Base-by-base conservation (phyloP, 2,113 vertebrate species). In the Sapayoa aenigma region DNA sequence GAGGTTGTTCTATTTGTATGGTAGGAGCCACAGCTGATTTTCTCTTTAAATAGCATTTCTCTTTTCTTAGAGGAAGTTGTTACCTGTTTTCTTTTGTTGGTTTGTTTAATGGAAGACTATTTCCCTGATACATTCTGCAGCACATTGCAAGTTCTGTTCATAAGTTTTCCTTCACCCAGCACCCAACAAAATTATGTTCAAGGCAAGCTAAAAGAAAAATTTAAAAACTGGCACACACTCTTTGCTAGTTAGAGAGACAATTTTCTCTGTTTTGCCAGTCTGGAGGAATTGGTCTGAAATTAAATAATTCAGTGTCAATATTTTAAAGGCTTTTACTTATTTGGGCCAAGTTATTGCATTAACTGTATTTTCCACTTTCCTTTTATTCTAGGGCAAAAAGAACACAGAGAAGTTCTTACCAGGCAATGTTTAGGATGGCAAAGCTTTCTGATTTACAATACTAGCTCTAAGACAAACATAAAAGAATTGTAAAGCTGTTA, bases 401-500 rank as follows among this genome's bases (percentile, higher is more conserved):
- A 89, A 69, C 0, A 1, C 59, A 74, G 39, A 93, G 28, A 47
- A 71, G 39, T 52, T 92, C 79, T 92, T 92, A 81, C 72, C 60
- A 81, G 65, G 52, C 72, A 90, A 76, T 75, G 83, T 93, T 93
- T 95, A 93, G n/a, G 75, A 90, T 88, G 78, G 91, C 90, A 96
- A 62, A 78, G 56, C 56, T 85, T 94, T 93, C 80, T 96, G 77
- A 83, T 92, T 85, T 82, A 90, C 42, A 83, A 8, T 35, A 95
- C 46, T 47, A 58, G 77, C 84, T 65, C 68, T 87, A 84, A 95
- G 73, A 81, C 73, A 87, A 84, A 73, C 66, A 84, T 81, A 82
- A 93, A 93, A 73, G 52, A 91, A 93, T 60, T 67, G 75, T 67
- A 92, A 90, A 91, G 59, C 46, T 93, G 73, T 68, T 93, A 71